Evolutionary conservation across 1,140 invertebrate genomes (phyloP).

Genomic region (Watersipora subatra): DNA sequence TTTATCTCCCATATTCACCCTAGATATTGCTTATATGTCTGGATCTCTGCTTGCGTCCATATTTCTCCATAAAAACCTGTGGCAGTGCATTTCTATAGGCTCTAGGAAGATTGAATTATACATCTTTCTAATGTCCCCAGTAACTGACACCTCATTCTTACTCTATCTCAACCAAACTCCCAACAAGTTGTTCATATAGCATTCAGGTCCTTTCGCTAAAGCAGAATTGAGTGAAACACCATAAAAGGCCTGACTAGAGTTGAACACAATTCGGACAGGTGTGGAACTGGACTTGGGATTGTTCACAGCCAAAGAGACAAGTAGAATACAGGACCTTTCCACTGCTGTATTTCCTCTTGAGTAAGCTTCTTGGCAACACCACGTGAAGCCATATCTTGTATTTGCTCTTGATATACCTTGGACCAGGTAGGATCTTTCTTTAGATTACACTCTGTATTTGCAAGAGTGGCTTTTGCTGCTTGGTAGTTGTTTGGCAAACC

Average conservation of each 20-base stretch:
- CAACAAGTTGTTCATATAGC: neutral
- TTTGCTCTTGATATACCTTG: no score
- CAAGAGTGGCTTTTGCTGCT: no score
- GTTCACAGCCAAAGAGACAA: no score
- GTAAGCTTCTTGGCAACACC: no score
- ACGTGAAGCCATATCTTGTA: no score
- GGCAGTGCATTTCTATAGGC: neutral
- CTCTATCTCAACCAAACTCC: neutral
- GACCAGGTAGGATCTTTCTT: no score
- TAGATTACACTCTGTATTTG: no score
- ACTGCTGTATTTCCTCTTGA: no score
- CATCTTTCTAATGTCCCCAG: neutral
- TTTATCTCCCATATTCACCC: constrained; percentile 5
- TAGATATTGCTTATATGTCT: constrained; percentile 1
- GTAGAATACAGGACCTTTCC: no score
- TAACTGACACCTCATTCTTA: neutral
- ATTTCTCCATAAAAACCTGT: constrained; percentile 3
- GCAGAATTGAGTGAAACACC: neutral
- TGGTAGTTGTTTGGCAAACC: no score
- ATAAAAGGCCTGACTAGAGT: neutral
- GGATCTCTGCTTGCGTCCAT: neutral
- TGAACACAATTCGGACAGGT: neutral
- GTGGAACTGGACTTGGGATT: neutral
- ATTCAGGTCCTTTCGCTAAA: neutral
- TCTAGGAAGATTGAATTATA: neutral